Evolutionary conservation across 1,140 invertebrate genomes (phyloP).

Genomic region (Drosophila eugracilis): DNA sequence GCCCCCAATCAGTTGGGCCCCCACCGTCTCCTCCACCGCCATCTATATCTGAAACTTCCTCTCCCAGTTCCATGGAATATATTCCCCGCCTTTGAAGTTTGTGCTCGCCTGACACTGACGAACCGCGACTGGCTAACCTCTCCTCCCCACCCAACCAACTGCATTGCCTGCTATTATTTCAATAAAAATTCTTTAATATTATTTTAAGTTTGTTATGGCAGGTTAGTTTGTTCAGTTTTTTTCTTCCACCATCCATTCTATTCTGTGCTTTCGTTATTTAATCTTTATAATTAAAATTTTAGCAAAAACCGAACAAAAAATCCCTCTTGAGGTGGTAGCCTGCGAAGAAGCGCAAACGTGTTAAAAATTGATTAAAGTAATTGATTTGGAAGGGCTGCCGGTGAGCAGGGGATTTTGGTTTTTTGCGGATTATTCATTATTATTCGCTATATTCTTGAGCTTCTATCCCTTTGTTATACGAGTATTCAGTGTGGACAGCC

Average conservation of each 20-base stretch:
- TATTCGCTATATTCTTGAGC: not conserved
- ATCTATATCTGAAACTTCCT: constrained; percentile 5
- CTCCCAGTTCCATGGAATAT: constrained; percentile 23
- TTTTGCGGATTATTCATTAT: constrained; percentile 36
- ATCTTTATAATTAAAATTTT: constrained; percentile 82
- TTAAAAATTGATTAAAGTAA: constrained; percentile 82
- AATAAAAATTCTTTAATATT: constrained; percentile 83
- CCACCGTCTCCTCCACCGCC: not conserved
- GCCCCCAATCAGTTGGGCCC: constrained; percentile 58
- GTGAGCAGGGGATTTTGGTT: constrained; percentile 9
- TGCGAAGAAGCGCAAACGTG: constrained; percentile 69
- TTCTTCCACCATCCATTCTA: not conserved
- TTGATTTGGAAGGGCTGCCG: constrained; percentile 61
- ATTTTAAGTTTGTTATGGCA: constrained; percentile 81
- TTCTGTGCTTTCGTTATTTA: constrained; percentile 65
- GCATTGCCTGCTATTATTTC: constrained; percentile 72
- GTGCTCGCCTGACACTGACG: constrained; percentile 64
- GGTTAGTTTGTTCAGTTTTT: constrained; percentile 61
- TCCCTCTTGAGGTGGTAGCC: constrained; percentile 31
- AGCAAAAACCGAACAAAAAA: constrained; percentile 53
- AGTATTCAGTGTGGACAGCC: constrained; percentile 11
- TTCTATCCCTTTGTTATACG: constrained; percentile 3
- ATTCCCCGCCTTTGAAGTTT: constrained; percentile 77
- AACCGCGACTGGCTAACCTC: constrained; percentile 47
- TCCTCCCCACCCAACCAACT: constrained; percentile 15